Evolutionary conservation across 92 coral and sea anemone genomes (phyloP).

Genomic region (Paramuricea clavata): DNA sequence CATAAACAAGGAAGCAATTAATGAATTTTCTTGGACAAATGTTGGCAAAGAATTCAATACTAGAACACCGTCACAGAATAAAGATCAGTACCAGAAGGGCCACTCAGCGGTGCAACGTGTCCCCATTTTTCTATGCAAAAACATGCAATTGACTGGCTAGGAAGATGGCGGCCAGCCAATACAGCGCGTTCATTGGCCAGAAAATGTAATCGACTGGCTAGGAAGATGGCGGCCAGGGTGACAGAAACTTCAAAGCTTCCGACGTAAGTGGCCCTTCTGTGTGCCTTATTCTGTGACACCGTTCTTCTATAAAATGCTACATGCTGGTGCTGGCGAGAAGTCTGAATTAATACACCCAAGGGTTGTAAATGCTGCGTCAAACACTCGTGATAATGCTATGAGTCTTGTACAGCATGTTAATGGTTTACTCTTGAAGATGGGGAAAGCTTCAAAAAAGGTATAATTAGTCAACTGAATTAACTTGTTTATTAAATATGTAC

Average conservation of each 20-base stretch:
- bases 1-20: background rate
- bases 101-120: too few species aligned
- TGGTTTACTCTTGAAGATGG: conserved; percentile 44
- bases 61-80: too few species aligned
- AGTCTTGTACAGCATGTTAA: conserved; percentile 41
- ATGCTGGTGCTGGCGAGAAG: conserved; percentile 22
- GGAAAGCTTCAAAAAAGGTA: conserved; percentile 49
- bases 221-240: too few species aligned
- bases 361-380: background rate
- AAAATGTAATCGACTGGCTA: too few species aligned
- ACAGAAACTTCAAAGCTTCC: too few species aligned
- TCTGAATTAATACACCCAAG: background rate
- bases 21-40: background rate
- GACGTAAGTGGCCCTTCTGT: too few species aligned
- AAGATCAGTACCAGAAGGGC: too few species aligned
- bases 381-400: conserved; percentile 40
- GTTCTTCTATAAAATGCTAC: conserved; percentile 15
- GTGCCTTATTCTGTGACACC: too few species aligned
- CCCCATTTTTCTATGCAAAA: too few species aligned
- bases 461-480: background rate
- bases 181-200: too few species aligned
- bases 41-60: conserved; percentile 16
- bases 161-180: too few species aligned
- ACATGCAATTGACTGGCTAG: too few species aligned
- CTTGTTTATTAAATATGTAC: background rate